These are phyloP conservation scores for Rhynchophorus ferrugineus DNA, from an alignment of 1,140 invertebrate genomes.

Conservation along the genomic window DNA sequence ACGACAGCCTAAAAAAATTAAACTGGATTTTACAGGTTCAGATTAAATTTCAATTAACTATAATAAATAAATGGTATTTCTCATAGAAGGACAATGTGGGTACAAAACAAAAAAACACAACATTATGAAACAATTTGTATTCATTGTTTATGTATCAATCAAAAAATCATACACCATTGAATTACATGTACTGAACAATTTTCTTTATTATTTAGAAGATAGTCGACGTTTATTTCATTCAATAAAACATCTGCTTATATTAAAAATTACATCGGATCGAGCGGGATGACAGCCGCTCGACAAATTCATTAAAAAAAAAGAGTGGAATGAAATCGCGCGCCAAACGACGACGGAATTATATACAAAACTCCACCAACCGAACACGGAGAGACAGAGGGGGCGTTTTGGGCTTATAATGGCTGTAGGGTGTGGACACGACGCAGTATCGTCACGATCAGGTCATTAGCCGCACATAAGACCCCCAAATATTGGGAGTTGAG, in stretches of 20 bases:
- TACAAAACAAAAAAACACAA: constrained; percentile 30
- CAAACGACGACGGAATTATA: constrained; percentile 29
- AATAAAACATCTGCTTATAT: constrained; percentile 19
- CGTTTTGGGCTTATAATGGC: too few relatives aligned
- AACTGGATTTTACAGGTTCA: too few relatives aligned
- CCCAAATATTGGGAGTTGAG: too few relatives aligned
- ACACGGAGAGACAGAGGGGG: too few relatives aligned
- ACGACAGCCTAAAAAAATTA: too few relatives aligned
- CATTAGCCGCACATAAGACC: too few relatives aligned
- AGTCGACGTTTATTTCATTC: constrained; percentile 10
- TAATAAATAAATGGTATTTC: too few relatives aligned
- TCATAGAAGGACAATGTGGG: too few relatives aligned
- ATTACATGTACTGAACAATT: constrained; percentile 35
- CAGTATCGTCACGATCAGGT: too few relatives aligned
- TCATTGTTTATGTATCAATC: constrained; percentile 38
- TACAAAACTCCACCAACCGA: constrained; percentile 20
- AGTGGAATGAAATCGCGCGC: constrained; percentile 30
- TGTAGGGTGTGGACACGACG: too few relatives aligned
- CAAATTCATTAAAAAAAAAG: constrained; percentile 18
- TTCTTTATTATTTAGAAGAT: too few relatives aligned
- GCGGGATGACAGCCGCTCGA: constrained; percentile 2
- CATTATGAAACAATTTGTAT: constrained; percentile 39
- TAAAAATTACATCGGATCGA: constrained; percentile 28
- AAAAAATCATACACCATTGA: constrained; percentile 38
- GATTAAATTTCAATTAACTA: too few relatives aligned